Evolutionary conservation across 2,888 invertebrate species (phyloP), one percentile per base, ranked within the genome.

Genomic region (Mythimna ferrago): DNA sequence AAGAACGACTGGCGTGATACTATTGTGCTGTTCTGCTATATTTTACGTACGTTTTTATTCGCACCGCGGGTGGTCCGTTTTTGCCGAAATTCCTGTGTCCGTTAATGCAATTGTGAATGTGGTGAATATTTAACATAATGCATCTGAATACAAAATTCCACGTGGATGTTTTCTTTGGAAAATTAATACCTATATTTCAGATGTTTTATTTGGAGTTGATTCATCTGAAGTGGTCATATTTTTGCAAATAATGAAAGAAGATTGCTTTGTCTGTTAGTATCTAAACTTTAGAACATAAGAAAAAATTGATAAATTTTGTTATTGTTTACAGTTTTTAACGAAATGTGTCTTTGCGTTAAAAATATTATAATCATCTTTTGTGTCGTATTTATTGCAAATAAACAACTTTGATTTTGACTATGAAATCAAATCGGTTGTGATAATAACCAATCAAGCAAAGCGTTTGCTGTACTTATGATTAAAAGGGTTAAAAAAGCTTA

Each of bases 1-100:
- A 91, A 92, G 92, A 91, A 90, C 91, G 91, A 89, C 84, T 82
- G 87, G 86, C 84, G 84, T 80, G 84, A 83, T 86, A 83, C 80
- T 73, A 87, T 89, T 89, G 88, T 89, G 87, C 82, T 84, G 84
- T 74, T 84, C 82, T 83, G 81, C 82, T 80, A 77, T 83, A 82
- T 82, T 84, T 82, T 82, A 61, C 61, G 81, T 88, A 78, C 79
- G 74, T 84, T 68, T 81, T 84, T 80, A 76, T 80, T 82, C 81
- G 56, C 77, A 62, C 81, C 56, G 74, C 71, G 84, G 87, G 88
- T 86, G 88, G 87, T 87, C 88, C 68, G 74, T 82, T 87, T 84
- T 82, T 73, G 72, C 78, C 78, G 63, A 77, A 67, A 82, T 86
- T 83, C 84, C 87, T 85, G 80, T 73, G 56, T 68, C 65, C 48